Percentiles rank a stretch among this genome's conserved stretches.
Conservation (phyloP, 2,797 vertebrate species). For the Momotus momota region DNA sequence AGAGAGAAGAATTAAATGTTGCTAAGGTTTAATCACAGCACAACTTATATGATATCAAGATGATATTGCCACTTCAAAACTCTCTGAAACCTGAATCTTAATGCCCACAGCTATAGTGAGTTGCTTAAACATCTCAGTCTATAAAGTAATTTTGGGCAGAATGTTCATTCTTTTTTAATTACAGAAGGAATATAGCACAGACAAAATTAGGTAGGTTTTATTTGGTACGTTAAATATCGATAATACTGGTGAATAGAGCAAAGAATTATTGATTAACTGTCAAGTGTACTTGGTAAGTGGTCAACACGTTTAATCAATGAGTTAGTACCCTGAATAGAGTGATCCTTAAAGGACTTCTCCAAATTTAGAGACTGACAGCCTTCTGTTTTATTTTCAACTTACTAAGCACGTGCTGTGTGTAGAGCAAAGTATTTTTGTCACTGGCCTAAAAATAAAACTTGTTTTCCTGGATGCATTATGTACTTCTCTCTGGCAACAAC, state of each 20-base stretch:
- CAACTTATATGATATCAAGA: background rate
- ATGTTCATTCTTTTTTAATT: conserved; percentile 4
- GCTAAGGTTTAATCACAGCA: background rate
- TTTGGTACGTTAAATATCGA: conserved; percentile 6
- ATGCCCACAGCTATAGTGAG: background rate
- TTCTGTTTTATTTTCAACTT: conserved; percentile 15
- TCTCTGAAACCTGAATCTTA: background rate
- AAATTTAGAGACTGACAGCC: background rate
- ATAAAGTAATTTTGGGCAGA: background rate
- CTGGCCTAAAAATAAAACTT: background rate
- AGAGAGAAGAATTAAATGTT: background rate
- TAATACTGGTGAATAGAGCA: background rate
- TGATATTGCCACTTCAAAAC: background rate
- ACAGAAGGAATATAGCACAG: background rate
- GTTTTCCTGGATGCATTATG: background rate
- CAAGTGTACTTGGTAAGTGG: background rate
- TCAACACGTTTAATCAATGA: conserved; percentile 2
- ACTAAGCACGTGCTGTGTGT: background rate
- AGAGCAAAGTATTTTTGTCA: background rate
- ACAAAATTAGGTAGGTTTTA: background rate
- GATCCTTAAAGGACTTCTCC: background rate
- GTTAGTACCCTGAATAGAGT: background rate
- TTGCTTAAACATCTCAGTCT: background rate
- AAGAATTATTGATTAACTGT: conserved; percentile 40
- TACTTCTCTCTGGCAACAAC: conserved; percentile 8